Evolutionary conservation across 2,113 vertebrate genomes (phyloP), one percentile per base, ranked within the genome.

Genomic region (Halcyon senegalensis): DNA sequence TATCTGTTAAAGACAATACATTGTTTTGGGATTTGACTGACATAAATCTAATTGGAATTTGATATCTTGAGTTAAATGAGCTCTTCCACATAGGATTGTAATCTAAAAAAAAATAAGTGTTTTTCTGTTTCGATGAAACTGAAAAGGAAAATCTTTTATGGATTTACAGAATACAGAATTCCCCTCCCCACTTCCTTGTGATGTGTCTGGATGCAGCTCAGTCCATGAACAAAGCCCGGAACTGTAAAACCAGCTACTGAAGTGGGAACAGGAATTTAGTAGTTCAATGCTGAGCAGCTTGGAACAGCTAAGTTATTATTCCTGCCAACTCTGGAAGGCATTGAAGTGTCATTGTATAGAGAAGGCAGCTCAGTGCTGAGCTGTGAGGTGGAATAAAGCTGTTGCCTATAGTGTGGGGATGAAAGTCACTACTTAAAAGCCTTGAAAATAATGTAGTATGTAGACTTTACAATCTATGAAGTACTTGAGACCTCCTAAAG

Each of bases 191-290:
- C 68, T 95, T 95, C 80, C 41, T 63, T 73, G 24, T 80, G 70
- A 70, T 59, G 27, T 89, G 37, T 64, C 74, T 92, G 70, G 50
- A 41, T 73, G 39, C 33, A 67, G 62, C 23, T 15, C 4, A 23
- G 76, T 9, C 60, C 8, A 3, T 33, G 82, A 74, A 92, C 93
- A 96, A 97, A 95, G 46, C 81, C 86, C 3, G 51, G 77, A 90
- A 87, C 77, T 82, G 28, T 69, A 73, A 86, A 95, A 76, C 46
- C 13, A 64, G 39, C 58, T 50, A 67, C n/a, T 92, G 58, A 91
- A 84, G 37, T 55, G 64, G 66, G 66, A 78, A 62, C 53, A 81
- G 78, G 68, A 90, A 74, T 74, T 86, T 73, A 60, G 56, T 80
- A 86, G 37, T 24, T 90, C 39, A 66, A 18, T 2, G 17, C 80